Conservation (phyloP, 2,113 vertebrate species). For the Natator depressus region DNA sequence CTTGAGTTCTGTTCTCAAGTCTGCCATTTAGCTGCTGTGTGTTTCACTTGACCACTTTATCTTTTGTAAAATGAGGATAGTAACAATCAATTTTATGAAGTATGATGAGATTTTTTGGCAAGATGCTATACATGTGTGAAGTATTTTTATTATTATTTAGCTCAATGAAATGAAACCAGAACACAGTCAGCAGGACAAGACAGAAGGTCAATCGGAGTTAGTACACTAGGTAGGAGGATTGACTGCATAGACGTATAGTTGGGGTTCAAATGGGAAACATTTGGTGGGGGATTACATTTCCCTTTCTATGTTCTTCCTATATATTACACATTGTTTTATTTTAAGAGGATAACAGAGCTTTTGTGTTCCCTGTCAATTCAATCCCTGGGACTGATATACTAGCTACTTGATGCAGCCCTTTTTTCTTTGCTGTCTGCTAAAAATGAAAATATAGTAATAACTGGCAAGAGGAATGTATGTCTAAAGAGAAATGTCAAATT, state of each 20-base stretch:
- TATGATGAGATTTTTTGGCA: not conserved
- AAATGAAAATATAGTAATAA: slow-evolving; percentile 54
- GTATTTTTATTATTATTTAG: not conserved
- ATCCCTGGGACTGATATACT: not conserved
- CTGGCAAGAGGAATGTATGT: slow-evolving; percentile 52
- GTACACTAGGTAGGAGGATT: not conserved
- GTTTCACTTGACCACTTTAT: not conserved
- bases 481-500: slow-evolving; percentile 58
- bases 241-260: not conserved
- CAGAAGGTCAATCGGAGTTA: not conserved
- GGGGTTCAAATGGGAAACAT: not conserved
- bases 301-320: not conserved
- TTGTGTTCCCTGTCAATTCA: not conserved
- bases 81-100: not conserved
- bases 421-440: slow-evolving; percentile 55
- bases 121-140: not conserved
- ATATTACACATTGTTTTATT: not conserved
- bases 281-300: not conserved
- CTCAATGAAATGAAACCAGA: not conserved
- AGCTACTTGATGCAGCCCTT: slow-evolving; percentile 25
- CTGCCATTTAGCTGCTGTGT: not conserved
- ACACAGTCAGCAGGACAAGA: not conserved
- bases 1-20: not conserved
- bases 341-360: not conserved
- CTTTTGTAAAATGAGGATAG: accelerated